These are phyloP conservation scores for Cantharis nigra DNA, from an alignment of 2,888 invertebrate species.

Conservation along the genomic window DNA sequence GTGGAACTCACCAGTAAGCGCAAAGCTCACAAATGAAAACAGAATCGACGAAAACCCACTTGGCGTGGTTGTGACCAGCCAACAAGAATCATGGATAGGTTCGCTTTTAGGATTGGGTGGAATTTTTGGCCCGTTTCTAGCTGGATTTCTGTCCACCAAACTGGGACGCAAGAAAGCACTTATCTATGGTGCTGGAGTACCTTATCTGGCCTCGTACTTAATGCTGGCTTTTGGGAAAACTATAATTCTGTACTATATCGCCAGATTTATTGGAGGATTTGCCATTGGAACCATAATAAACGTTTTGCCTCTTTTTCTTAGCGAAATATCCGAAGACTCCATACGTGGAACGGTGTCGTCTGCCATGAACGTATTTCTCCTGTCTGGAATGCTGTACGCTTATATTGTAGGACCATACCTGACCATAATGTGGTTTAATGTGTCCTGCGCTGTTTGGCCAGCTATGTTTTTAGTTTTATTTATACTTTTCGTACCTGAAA, in stretches of 20 bases:
- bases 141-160: slow-evolving; percentile 67
- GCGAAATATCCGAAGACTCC: slow-evolving; percentile 78
- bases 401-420: slow-evolving; percentile 37
- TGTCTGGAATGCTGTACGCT: slow-evolving; percentile 65
- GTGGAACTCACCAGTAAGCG: slow-evolving; percentile 56
- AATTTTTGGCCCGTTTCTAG: slow-evolving; percentile 68
- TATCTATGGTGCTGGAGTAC: slow-evolving; percentile 64
- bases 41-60: slow-evolving; percentile 29
- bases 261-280: slow-evolving; percentile 62
- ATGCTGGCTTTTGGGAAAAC: slow-evolving; percentile 44
- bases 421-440: slow-evolving; percentile 43
- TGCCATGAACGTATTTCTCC: slow-evolving; percentile 73
- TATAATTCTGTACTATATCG: slow-evolving; percentile 44
- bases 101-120: slow-evolving; percentile 59
- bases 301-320: slow-evolving; percentile 78
- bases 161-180: slow-evolving; percentile 73
- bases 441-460: slow-evolving; percentile 49
- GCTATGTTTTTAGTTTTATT: slow-evolving; percentile 56
- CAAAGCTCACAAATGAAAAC: slow-evolving; percentile 41
- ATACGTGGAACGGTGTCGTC: slow-evolving; percentile 78
- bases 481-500: background rate
- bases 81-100: slow-evolving; percentile 60
- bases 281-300: slow-evolving; percentile 71
- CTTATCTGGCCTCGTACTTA: slow-evolving; percentile 61
- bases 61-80: slow-evolving; percentile 47